A percentile compares a stretch with the other conserved stretches of the same genome.
phyloP scores from a whole-genome alignment of 2,113 vertebrate genomes.

The Pseudorasbora parva region DNA sequence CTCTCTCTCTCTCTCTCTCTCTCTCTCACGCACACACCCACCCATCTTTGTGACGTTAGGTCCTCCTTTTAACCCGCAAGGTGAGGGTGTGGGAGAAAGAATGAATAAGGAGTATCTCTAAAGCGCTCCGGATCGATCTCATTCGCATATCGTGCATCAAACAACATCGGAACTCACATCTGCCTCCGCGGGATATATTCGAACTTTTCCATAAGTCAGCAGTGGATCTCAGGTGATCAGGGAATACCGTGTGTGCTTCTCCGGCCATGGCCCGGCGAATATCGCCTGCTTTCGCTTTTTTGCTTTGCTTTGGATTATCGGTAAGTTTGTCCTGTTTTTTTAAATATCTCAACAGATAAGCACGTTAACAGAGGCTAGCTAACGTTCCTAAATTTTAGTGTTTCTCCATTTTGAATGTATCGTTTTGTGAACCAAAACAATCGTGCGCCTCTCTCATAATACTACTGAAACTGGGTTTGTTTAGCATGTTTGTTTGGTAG shows the following conservation, averaged over 20 bases:
- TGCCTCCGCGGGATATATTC: background rate
- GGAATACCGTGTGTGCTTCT: background rate
- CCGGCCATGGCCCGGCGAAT: slow-evolving; percentile 47
- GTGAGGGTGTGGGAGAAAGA: slow-evolving; percentile 44
- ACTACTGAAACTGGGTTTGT: background rate
- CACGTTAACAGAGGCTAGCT: background rate
- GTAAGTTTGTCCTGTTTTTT: slow-evolving; percentile 32
- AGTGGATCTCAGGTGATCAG: slow-evolving; percentile 19
- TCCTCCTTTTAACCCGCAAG: slow-evolving; percentile 29
- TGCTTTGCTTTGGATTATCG: slow-evolving; percentile 1
- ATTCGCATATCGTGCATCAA: background rate
- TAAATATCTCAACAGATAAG: background rate
- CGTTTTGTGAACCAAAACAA: background rate
- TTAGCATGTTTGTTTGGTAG: background rate
- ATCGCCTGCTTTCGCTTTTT: background rate
- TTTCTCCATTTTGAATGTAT: background rate
- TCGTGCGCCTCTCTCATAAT: background rate
- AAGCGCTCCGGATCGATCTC: background rate
- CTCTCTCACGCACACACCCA: slow-evolving; percentile 10
- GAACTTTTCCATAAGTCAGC: background rate
- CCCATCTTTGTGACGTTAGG: slow-evolving; percentile 16
- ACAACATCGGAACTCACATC: background rate
- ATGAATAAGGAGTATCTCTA: slow-evolving; percentile 9
- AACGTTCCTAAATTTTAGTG: too few relatives aligned
- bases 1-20: background rate